Conservation (phyloP, 2,888 invertebrate species). For the Mesorhabditis belari region DNA sequence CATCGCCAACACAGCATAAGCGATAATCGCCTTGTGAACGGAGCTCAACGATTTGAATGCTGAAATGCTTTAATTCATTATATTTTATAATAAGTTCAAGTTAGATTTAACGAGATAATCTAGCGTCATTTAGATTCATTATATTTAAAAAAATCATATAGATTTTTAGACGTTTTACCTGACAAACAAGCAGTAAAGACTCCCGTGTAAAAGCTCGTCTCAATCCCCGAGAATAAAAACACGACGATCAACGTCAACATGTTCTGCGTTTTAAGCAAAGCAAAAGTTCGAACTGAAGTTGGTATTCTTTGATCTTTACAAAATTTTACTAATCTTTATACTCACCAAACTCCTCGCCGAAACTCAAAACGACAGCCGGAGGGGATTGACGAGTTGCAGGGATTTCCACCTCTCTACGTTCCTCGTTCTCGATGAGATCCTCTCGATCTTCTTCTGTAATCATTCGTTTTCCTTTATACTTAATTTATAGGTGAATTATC, state of each 20-base stretch:
- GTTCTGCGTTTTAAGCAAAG: conserved; percentile 71
- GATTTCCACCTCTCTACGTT: too few relatives aligned
- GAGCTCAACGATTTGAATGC: conserved; percentile 56
- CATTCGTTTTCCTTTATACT: too few relatives aligned
- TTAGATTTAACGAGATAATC: too few relatives aligned
- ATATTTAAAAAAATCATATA: too few relatives aligned
- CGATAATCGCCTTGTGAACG: conserved; percentile 62
- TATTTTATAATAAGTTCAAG: neutral
- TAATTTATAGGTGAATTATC: too few relatives aligned
- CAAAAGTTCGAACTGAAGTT: conserved; percentile 63
- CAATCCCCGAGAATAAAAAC: conserved; percentile 85
- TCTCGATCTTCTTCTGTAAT: too few relatives aligned
- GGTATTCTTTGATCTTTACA: too few relatives aligned
- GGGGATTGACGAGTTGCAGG: too few relatives aligned
- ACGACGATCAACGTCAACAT: conserved; percentile 78
- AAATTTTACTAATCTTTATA: too few relatives aligned
- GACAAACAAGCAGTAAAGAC: conserved; percentile 88
- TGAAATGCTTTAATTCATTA: neutral
- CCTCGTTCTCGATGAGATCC: too few relatives aligned
- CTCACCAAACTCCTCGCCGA: neutral
- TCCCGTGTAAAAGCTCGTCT: conserved; percentile 80
- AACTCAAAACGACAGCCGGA: too few relatives aligned
- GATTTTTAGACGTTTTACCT: conserved; percentile 71
- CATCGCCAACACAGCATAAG: conserved; percentile 84
- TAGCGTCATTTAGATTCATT: too few relatives aligned